A percentile compares a stretch with the other conserved stretches of the same genome.
phyloP scores from a whole-genome alignment of 1,140 invertebrate species.

The Drosophila repletoides region DNA sequence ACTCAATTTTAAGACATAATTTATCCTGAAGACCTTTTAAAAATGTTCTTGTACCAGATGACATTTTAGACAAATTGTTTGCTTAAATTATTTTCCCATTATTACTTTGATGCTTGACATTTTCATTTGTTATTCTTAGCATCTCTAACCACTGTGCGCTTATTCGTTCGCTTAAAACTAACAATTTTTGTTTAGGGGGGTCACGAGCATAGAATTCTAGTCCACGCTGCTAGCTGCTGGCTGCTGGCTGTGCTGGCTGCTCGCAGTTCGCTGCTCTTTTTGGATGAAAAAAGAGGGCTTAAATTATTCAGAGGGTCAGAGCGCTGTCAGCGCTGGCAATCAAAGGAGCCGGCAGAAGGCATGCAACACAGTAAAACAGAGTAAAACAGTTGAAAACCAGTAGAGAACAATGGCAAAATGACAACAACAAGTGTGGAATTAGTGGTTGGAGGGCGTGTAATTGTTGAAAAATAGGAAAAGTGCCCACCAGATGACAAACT shows the following conservation, averaged over 20 bases:
- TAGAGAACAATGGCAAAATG: constrained; percentile 13
- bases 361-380: constrained; percentile 2
- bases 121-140: neutral
- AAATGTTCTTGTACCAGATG: too few relatives aligned
- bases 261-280: constrained; percentile 59
- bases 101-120: too few relatives aligned
- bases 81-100: too few relatives aligned
- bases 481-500: constrained; percentile 69
- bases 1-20: too few relatives aligned
- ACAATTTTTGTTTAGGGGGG: constrained; percentile 48
- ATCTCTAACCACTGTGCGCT: constrained; percentile 1
- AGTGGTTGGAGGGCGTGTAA: constrained; percentile 57
- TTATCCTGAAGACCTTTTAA: too few relatives aligned
- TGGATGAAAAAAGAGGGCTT: constrained; percentile 50
- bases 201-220: constrained; percentile 27
- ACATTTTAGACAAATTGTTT: too few relatives aligned
- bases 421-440: constrained; percentile 47
- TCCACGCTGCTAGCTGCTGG: constrained; percentile 38
- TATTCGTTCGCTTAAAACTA: constrained; percentile 33
- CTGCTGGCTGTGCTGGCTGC: too few relatives aligned
- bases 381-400: constrained; percentile 4
- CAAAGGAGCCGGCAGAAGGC: constrained; percentile 34
- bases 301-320: constrained; percentile 68
- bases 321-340: constrained; percentile 41
- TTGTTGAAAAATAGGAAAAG: constrained; percentile 64